Evolutionary conservation across 1,140 invertebrate species (phyloP), one percentile per base, ranked within the genome.

Genomic region (Orius laevigatus): DNA sequence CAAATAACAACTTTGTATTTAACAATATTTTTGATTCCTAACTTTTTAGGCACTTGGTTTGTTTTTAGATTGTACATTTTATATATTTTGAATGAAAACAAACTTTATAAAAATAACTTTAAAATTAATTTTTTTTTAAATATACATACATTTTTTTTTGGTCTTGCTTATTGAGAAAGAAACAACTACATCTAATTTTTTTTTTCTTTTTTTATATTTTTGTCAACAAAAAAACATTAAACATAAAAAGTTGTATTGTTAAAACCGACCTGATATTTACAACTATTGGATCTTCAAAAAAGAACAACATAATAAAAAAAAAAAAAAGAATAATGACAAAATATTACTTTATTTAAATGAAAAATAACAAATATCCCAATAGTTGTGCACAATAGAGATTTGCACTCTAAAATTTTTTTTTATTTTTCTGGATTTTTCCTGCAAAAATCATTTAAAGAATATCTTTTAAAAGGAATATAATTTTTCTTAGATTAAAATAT

Each of bases 401-500:
- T 32, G 12, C 11, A 19, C 11, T 41, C 15, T 25, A 41, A 50
- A 50, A 41, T 42, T 41, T 16, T 31, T 39, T n/a, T 14, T 50
- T 36, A 20, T 19, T 34, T 44, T 34, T 42, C 25, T 49, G 25
- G 20, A 14, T 34, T 34, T 15, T 46, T 31, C 35, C 12, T 46
- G n/a, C 16, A 15, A 11, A 42, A 15, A 42, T 33, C 14, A 16
- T 1, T 34, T 16, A 39, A 14, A 39, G 15, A 39, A 39, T 14
- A 39, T 39, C 36, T 39, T 46, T 12, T 3, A 34, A 48, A 18
- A 48, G 19, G 35, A 36, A 16, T 11, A 36, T 11, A 36, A 36
- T 46, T 15, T 12, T 14, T 33, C 55, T 62, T 61, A 60, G 50
- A 63, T 60, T n/a, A 25, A 25, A 25, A 25, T 25, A 25, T 25